Base-by-base conservation (phyloP, 1,140 invertebrate species). In the Monochamus saltuarius region DNA sequence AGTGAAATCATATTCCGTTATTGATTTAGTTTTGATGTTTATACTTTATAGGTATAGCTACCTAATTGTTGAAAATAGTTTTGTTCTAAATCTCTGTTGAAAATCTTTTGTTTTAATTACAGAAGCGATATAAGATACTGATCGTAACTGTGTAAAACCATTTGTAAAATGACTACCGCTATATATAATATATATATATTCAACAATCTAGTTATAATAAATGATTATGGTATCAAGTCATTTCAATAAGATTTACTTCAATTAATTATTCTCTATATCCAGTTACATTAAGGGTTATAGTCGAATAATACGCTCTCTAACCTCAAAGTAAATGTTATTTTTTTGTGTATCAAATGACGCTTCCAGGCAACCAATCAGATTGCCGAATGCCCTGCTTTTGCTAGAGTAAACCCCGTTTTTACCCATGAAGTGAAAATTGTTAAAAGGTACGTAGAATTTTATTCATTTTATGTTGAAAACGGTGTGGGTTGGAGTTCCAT, bases 401-500 rank as follows among this genome's bases (percentile, higher is more conserved):
- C 60, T 67, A 64, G 63, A 67, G 68, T 68, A 67, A 71, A 72
- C 75, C 75, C 75, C 73, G 74, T 73, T 70, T 69, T 70, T 68
- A 66, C 72, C 71, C 68, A 70, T 73, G 67, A 72, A 70, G 73
- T 76, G 75, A 74, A 74, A 72, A 70, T 70, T 71, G 71, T 73
- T 65, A 66, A 70, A 72, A 73, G 73, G 75, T 76, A 76, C 68
- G 75, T 76, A 76, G 73, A 76, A 76, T 76, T 76, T 76, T 76
- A 76, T 76, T 72, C 73, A 75, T 75, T 76, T 76, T 74, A 72
- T 69, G 62, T 64, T 64, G 75, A 73, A 75, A 73, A 69, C 67
- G 66, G 67, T 67, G 65, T 68, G 66, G 64, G 65, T 57, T 47
- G 64, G 58, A 61, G 56, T 66, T 60, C 60, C 34, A 59, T 56